These are phyloP conservation scores for Nemapogon koenigi DNA, from an alignment of 2,888 invertebrate genomes.

Conservation along the genomic window DNA sequence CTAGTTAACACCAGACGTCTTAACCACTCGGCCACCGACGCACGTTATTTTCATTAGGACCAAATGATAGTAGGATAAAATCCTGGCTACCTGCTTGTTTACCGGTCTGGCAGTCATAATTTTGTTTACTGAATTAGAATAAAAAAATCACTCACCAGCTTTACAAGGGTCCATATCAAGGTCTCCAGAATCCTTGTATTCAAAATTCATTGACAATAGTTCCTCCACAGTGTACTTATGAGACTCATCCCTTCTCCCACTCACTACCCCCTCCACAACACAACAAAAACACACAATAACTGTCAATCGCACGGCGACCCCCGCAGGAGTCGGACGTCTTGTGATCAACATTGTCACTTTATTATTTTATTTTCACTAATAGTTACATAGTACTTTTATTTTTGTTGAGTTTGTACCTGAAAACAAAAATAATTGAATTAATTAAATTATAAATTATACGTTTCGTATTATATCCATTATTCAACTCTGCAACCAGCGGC, in stretches of 20 bases:
- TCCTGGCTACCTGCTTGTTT: too few species aligned
- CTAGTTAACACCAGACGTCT: too few species aligned
- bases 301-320: slow-evolving; percentile 32
- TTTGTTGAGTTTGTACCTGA: background rate
- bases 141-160: slow-evolving; percentile 70
- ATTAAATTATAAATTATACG: background rate
- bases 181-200: slow-evolving; percentile 74
- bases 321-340: slow-evolving; percentile 25
- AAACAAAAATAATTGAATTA: background rate
- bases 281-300: slow-evolving; percentile 26
- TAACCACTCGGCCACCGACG: too few species aligned
- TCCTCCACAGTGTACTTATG: slow-evolving; percentile 72
- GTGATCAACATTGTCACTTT: slow-evolving; percentile 16
- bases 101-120: too few species aligned
- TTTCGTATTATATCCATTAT: too few species aligned
- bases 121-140: background rate
- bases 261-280: slow-evolving; percentile 24
- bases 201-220: slow-evolving; percentile 68
- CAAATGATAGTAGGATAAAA: too few species aligned
- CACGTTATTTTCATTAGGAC: too few species aligned
- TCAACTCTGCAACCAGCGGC: too few species aligned
- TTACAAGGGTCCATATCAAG: slow-evolving; percentile 86
- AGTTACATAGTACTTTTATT: background rate
- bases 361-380: slow-evolving; percentile 1
- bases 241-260: slow-evolving; percentile 34